A percentile compares a stretch with the other conserved stretches of the same genome.
Conservation (phyloP, 2,888 invertebrate genomes). For the Bellardia bayeri region DNA sequence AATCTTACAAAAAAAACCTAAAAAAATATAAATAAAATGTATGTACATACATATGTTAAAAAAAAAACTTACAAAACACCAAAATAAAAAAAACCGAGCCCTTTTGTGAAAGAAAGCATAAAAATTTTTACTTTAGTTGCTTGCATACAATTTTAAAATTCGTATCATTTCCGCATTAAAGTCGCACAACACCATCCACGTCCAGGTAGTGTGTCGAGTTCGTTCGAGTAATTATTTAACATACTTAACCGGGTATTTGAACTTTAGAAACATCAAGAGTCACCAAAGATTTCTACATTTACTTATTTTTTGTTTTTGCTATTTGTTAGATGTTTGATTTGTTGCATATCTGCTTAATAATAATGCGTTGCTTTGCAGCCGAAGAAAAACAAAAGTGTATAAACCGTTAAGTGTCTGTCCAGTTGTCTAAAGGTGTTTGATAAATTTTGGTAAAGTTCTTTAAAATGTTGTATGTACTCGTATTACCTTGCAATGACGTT, state of each 20-base stretch:
- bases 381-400: conserved; percentile 45
- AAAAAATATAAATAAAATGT: too few relatives aligned
- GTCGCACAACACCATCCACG: neutral
- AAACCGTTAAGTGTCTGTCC: conserved; percentile 32
- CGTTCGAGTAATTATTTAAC: conserved; percentile 45
- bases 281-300: conserved; percentile 62
- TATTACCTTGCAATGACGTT: conserved; percentile 54
- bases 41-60: too few relatives aligned
- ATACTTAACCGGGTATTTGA: conserved; percentile 64
- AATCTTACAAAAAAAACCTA: too few relatives aligned
- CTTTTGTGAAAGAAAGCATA: too few relatives aligned
- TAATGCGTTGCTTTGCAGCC: conserved; percentile 42
- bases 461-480: conserved; percentile 5
- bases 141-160: too few relatives aligned
- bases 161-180: neutral
- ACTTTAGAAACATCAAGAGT: conserved; percentile 60
- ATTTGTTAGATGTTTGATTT: conserved; percentile 24
- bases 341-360: conserved; percentile 10
- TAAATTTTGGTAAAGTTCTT: conserved; percentile 29
- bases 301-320: conserved; percentile 1
- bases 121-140: too few relatives aligned
- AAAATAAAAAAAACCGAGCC: too few relatives aligned
- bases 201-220: conserved; percentile 3
- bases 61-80: too few relatives aligned
- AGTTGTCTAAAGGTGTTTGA: conserved; percentile 16